Evolutionary conservation across 2,113 vertebrate species (phyloP).

Genomic region (Caloenas nicobarica): DNA sequence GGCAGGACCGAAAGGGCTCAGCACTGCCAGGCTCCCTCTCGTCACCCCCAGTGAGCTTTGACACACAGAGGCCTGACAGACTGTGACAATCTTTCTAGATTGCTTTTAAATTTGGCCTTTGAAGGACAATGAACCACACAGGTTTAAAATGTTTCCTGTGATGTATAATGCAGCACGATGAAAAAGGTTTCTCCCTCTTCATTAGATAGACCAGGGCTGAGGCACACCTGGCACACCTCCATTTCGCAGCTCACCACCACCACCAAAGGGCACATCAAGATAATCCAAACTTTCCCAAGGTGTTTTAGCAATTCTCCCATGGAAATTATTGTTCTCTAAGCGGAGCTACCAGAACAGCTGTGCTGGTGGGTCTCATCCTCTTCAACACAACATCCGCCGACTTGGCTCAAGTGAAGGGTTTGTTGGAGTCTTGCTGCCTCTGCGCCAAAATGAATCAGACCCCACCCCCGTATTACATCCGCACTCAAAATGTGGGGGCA

Average conservation of each 20-base stretch:
- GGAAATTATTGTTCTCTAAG: background rate
- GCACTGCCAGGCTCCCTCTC: background rate
- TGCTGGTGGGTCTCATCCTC: background rate
- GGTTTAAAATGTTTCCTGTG: background rate
- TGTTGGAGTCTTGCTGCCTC: background rate
- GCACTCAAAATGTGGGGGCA: background rate
- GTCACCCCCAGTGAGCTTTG: background rate
- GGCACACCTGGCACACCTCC: background rate
- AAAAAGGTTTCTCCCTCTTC: background rate
- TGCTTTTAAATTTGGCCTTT: background rate
- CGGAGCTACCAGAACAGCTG: background rate
- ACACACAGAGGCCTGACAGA: rapidly evolving
- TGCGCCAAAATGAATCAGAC: slow-evolving; percentile 18
- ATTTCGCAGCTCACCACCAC: background rate
- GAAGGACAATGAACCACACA: background rate
- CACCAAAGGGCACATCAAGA: background rate
- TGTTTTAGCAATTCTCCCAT: background rate
- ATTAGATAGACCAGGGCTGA: background rate
- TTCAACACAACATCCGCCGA: background rate
- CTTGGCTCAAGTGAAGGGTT: background rate
- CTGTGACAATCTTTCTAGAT: background rate
- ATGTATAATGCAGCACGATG: background rate
- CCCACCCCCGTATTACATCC: background rate
- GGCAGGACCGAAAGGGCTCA: background rate
- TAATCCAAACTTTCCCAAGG: background rate